A percentile compares a stretch with the other conserved stretches of the same genome.
Conservation (phyloP, 2,888 invertebrate species). For the Arrhopalites spinosus region DNA sequence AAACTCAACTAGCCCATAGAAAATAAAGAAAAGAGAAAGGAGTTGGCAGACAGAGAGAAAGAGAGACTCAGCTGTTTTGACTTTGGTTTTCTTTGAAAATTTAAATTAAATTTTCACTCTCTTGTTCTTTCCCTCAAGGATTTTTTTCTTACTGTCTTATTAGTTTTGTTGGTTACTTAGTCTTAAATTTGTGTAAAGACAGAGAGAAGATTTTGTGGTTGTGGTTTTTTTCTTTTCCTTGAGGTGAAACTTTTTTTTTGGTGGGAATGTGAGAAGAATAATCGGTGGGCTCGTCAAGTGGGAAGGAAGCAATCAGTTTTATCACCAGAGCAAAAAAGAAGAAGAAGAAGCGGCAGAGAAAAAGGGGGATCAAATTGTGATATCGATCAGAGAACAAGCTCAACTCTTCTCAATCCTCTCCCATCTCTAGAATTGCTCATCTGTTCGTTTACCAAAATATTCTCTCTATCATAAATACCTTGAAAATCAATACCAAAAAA, state of each 20-base stretch:
- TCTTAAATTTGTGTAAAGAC: no score
- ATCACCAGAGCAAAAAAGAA: background rate
- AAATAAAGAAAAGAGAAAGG: background rate
- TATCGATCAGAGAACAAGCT: background rate
- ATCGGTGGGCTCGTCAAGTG: slow-evolving; percentile 11
- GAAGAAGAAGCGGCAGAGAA: background rate
- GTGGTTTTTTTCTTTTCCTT: background rate
- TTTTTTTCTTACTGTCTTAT: no score
- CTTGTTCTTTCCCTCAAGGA: no score
- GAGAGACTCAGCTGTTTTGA: background rate
- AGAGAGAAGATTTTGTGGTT: background rate
- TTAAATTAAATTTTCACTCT: no score
- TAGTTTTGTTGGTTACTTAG: no score
- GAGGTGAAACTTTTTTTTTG: no score
- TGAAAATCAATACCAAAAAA: no score
- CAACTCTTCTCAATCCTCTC: background rate
- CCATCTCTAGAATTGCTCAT: background rate
- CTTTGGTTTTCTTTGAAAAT: background rate
- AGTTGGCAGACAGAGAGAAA: background rate
- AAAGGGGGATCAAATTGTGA: slow-evolving; percentile 8
- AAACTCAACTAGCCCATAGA: no score
- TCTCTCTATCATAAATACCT: background rate
- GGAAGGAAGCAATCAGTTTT: slow-evolving; percentile 14
- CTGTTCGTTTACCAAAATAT: background rate
- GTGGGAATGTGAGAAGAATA: background rate